Percentiles rank a stretch among this genome's conserved stretches.
Evolutionary conservation across 2,888 invertebrate species (phyloP).

Genomic region (Melikaiella ostensackeni): DNA sequence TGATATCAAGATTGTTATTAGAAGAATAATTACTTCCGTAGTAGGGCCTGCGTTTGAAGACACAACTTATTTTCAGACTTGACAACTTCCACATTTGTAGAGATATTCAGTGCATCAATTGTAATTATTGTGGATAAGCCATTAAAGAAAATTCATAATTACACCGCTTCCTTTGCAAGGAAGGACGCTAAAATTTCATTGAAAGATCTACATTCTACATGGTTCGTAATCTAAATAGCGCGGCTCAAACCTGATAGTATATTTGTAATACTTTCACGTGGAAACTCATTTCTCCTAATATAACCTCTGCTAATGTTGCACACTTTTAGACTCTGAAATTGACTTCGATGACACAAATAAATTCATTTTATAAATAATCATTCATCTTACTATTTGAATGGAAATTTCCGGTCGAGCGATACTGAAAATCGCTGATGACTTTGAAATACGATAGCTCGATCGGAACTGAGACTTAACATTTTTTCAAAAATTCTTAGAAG

Average conservation of each 20-base stretch:
- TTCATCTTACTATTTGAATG: not conserved
- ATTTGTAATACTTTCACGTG: slow-evolving; percentile 16
- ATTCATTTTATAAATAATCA: not conserved
- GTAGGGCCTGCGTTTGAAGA: not conserved
- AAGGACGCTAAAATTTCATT: slow-evolving; percentile 19
- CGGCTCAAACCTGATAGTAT: not conserved
- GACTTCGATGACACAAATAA: not conserved
- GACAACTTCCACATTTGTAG: slow-evolving; percentile 5
- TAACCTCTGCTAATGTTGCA: not conserved
- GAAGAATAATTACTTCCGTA: not conserved
- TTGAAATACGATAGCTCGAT: too few species aligned
- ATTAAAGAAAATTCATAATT: slow-evolving; percentile 1
- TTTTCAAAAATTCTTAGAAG: too few species aligned
- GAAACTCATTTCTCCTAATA: not conserved
- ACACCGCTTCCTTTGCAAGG: not conserved
- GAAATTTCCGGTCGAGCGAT: not conserved
- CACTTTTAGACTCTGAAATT: not conserved
- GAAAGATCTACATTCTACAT: slow-evolving; percentile 13
- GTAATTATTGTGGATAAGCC: slow-evolving; percentile 8
- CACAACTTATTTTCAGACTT: not conserved
- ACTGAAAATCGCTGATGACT: too few species aligned
- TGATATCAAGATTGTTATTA: not conserved
- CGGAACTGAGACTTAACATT: too few species aligned
- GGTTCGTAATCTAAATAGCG: slow-evolving; percentile 21
- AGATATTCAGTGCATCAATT: not conserved